A percentile compares a stretch with the other conserved stretches of the same genome.
phyloP scores from a whole-genome alignment of 2,797 vertebrate species.

The Sphenopsis melanotis region DNA sequence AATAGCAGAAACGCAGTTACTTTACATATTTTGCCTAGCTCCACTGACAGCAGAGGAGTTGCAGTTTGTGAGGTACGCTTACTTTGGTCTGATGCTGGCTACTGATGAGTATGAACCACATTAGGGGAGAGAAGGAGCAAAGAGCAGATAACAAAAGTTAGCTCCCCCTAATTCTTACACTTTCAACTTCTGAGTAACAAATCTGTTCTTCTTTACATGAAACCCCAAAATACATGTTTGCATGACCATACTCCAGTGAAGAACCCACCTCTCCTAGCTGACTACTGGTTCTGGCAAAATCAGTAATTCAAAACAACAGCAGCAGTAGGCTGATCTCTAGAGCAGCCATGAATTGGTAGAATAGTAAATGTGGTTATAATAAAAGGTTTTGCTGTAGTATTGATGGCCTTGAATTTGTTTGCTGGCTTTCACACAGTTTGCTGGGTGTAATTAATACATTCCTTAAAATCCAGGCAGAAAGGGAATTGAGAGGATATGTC shows the following conservation, averaged over 20 bases:
- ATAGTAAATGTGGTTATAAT: not conserved
- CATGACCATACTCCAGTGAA: not conserved
- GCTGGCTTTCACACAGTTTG: not conserved
- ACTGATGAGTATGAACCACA: not conserved
- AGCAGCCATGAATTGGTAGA: not conserved
- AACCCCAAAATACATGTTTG: not conserved
- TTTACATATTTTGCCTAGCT: not conserved
- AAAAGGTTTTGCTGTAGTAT: not conserved
- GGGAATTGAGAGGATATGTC: not conserved
- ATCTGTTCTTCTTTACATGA: not conserved
- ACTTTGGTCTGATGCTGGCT: not conserved
- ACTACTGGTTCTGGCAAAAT: not conserved
- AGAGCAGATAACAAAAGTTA: not conserved
- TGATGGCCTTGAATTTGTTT: not conserved
- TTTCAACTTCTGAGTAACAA: not conserved
- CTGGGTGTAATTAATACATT: not conserved
- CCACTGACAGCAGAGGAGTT: not conserved
- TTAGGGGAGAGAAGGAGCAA: not conserved
- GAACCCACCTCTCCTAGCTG: not conserved
- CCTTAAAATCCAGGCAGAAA: not conserved
- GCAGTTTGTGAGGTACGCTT: not conserved
- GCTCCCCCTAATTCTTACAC: not conserved
- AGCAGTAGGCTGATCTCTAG: not conserved
- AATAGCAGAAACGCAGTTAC: not conserved
- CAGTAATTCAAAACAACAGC: not conserved